Conservation (phyloP, 2,888 invertebrate genomes). For the Rhopalosiphum nymphaeae region DNA sequence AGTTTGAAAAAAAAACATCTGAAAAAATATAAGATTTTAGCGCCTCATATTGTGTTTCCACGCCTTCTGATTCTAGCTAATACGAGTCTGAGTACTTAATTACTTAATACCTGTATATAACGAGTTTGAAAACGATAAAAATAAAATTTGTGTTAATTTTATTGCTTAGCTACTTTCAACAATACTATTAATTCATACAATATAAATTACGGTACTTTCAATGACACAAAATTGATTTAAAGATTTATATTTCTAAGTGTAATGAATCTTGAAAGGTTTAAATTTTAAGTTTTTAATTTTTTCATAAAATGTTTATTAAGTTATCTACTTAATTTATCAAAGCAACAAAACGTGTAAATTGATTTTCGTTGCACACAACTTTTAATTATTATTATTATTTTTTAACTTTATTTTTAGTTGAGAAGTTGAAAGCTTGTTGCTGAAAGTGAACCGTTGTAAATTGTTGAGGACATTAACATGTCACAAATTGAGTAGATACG, state of each 20-base stretch:
- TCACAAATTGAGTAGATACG: not conserved
- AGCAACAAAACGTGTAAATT: conserved; percentile 19
- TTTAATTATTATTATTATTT: conserved; percentile 28
- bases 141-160: not conserved
- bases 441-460: not conserved
- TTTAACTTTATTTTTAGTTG: not conserved
- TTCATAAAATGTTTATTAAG: conserved; percentile 20
- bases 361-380: conserved; percentile 25
- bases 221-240: not conserved
- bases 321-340: conserved; percentile 39
- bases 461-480: not conserved
- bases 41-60: no score
- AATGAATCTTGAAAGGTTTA: not conserved
- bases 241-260: not conserved
- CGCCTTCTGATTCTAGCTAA: no score
- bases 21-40: no score
- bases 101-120: not conserved
- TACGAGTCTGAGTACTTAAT: no score
- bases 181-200: not conserved
- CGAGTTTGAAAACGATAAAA: not conserved
- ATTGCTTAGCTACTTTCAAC: not conserved
- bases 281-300: conserved; percentile 26
- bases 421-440: not conserved
- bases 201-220: not conserved
- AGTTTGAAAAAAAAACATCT: no score